A percentile compares a stretch with the other conserved stretches of the same genome.
These are phyloP conservation scores for Choristoneura rosaceana DNA, from an alignment of 2,888 invertebrate genomes.

Conservation along the genomic window DNA sequence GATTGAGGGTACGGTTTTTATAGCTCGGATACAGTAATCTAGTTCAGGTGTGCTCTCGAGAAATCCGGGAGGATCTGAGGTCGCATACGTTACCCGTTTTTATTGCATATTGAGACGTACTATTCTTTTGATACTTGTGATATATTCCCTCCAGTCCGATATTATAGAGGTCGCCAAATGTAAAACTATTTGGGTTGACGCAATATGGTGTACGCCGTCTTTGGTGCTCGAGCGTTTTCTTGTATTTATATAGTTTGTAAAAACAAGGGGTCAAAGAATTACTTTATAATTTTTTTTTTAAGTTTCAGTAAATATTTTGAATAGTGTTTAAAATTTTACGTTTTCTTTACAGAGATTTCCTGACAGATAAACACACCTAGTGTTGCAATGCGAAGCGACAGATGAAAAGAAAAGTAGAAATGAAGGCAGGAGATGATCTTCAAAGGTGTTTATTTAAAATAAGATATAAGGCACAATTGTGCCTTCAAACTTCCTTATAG, in stretches of 20 bases:
- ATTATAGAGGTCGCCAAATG: conserved; percentile 62
- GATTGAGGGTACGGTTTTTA: conserved; percentile 77
- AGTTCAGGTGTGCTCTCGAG: conserved; percentile 80
- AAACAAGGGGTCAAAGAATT: neutral
- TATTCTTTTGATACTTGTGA: conserved; percentile 75
- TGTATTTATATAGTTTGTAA: neutral
- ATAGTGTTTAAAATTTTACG: too few relatives aligned
- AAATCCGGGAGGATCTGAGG: conserved; percentile 76
- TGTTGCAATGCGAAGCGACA: too few relatives aligned
- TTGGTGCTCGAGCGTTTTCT: neutral
- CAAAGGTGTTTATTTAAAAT: too few relatives aligned
- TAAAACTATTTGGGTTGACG: conserved; percentile 63
- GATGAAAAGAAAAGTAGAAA: too few relatives aligned
- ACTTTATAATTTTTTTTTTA: too few relatives aligned
- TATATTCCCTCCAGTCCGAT: conserved; percentile 65
- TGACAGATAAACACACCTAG: too few relatives aligned
- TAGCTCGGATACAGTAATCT: conserved; percentile 79
- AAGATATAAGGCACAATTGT: too few relatives aligned
- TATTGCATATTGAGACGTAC: conserved; percentile 84
- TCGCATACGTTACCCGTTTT: conserved; percentile 77
- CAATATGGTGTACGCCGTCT: neutral
- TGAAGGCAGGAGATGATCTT: too few relatives aligned
- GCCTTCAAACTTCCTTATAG: too few relatives aligned
- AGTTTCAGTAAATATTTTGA: too few relatives aligned
- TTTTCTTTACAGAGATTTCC: too few relatives aligned